Evolutionary conservation across 2,888 invertebrate genomes (phyloP).

Genomic region (Tubulanus polymorphus): DNA sequence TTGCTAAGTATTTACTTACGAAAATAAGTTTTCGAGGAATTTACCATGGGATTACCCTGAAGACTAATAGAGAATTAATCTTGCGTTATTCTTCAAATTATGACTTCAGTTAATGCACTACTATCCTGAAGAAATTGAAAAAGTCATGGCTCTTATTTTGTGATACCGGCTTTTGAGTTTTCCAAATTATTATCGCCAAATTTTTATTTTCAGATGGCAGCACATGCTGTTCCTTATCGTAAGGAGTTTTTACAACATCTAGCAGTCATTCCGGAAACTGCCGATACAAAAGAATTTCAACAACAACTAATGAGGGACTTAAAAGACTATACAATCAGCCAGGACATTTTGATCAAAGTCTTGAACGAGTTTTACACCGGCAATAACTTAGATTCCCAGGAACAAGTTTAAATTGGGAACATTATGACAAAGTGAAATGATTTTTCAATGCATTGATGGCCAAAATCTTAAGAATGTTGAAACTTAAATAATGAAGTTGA

Average conservation of each 20-base stretch:
- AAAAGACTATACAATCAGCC: conserved; percentile 27
- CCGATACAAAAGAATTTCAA: conserved; percentile 19
- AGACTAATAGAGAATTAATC: too few relatives aligned
- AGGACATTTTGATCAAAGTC: conserved; percentile 26
- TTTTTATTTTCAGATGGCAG: conserved; percentile 35
- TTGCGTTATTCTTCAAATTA: neutral
- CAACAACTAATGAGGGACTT: conserved; percentile 30
- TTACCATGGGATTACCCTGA: too few relatives aligned
- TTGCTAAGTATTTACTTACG: too few relatives aligned
- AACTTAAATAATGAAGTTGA: too few relatives aligned
- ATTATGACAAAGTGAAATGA: too few relatives aligned
- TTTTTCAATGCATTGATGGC: too few relatives aligned
- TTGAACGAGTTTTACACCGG: conserved; percentile 32
- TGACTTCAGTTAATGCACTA: neutral
- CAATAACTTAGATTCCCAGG: conserved; percentile 29
- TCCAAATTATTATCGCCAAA: neutral
- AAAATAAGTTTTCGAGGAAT: too few relatives aligned
- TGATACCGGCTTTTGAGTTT: neutral
- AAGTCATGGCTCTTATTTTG: too few relatives aligned
- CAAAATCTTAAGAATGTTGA: too few relatives aligned
- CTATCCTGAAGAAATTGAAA: too few relatives aligned
- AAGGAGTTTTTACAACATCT: conserved; percentile 33
- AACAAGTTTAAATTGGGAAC: conserved; percentile 24
- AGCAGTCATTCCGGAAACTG: conserved; percentile 18
- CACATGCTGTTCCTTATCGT: conserved; percentile 39